phyloP scores from a whole-genome alignment of 2,797 vertebrate species.

The Remorina albescens region DNA sequence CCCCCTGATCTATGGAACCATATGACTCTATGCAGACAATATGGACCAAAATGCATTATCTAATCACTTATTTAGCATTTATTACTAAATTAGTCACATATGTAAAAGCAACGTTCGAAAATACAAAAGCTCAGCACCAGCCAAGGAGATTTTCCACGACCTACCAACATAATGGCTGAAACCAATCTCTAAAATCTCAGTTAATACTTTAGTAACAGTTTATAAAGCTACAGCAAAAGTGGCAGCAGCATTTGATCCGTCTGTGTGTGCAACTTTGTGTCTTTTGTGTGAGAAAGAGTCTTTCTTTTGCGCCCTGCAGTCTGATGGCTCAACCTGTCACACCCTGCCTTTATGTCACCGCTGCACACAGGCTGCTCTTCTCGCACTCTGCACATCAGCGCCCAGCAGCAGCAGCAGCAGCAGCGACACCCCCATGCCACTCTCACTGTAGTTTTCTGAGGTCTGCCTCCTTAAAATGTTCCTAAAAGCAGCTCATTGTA shows the following conservation, averaged over 20 bases:
- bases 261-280: conserved; percentile 2
- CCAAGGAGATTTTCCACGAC: background rate
- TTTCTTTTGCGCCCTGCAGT: conserved; percentile 48
- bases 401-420: conserved; percentile 48
- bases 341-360: conserved; percentile 64
- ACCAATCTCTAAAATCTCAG: background rate
- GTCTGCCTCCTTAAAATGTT: background rate
- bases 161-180: background rate
- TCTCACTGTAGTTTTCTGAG: background rate
- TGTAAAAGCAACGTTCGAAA: background rate
- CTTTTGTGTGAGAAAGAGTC: conserved; percentile 34
- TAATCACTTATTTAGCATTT: background rate
- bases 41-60: background rate
- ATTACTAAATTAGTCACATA: background rate
- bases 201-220: background rate
- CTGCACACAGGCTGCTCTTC: conserved; percentile 58
- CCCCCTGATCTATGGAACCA: background rate
- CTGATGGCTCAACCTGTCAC: conserved; percentile 64
- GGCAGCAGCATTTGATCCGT: background rate
- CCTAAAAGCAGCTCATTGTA: background rate
- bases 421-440: conserved; percentile 39
- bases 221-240: background rate
- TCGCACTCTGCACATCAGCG: conserved; percentile 60
- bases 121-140: background rate
- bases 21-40: too few relatives aligned